Base-by-base conservation (phyloP, 2,888 invertebrate species). In the Cataglyphis albicans region DNA sequence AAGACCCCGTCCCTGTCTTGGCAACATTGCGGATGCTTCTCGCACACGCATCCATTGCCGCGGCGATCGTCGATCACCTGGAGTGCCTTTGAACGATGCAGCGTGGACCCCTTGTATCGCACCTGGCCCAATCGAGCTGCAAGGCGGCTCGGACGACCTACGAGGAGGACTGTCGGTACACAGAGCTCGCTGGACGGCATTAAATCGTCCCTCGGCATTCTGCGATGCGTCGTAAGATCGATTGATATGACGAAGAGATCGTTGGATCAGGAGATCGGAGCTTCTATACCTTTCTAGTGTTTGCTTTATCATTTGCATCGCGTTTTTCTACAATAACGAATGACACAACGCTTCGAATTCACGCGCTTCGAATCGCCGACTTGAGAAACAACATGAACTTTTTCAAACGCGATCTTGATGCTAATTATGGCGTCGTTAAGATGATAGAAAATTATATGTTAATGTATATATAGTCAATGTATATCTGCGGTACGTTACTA, bases 41-140 rank as follows among this genome's bases (percentile, higher is more conserved):
- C 90, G 70, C 93, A 93, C 70, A 90, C 91, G 25, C 92, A 92
- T 82, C 85, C 89, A 35, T 86, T 88, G 44, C 81, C 84, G 64
- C 87, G 84, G 57, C 88, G 89, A 81, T 89, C 92, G 41, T 86
- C 89, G 81, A 87, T 89, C 84, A 90, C 90, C 81, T 92, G 92
- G 86, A 91, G 91, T 82, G 86, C 90, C 84, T 88, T 88, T 55
- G 92, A 91, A 78, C 89, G 90, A 52, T 90, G 88, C 86, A 85
- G 70, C 72, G 89, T 87, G 80, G 89, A 91, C 32, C 85, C 89
- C 29, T 86, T 91, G 80, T 93, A 93, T 82, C 89, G 91, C 41
- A 93, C 93, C 18, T 93, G 93, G 93, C 93, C 93, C 7, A 90
- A 90, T 70, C 87, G 90, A n/a, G 70, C 86, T 15, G 15, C 75